Evolutionary conservation across 1,140 invertebrate genomes (phyloP), one percentile per base, ranked within the genome.

Genomic region (Bombyx mandarina): DNA sequence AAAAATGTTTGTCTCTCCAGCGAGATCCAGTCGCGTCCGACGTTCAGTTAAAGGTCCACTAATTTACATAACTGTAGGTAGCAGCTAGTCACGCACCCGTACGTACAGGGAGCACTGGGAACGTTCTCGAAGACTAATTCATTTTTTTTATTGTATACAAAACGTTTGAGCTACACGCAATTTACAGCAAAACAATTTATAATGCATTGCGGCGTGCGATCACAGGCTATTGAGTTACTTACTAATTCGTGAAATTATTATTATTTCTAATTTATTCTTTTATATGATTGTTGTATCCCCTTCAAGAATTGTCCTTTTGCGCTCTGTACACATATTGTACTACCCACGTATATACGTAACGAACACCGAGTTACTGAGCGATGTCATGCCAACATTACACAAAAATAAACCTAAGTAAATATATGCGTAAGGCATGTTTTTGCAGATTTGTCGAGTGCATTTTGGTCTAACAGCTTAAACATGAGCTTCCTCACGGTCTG

Each of bases 371-470:
- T 43, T 44, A 6, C 22, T 44, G 43, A 65, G 65, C 77, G 77
- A 83, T 83, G 80, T 85, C 79, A 83, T 81, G 79, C 80, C 82
- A 83, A 80, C 71, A 62, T 9, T n/a, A 53, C 35, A 22, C 12
- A 10, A 48, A 48, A 12, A 18, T 56, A 26, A 10, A 46, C 26
- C 26, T 35, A 35, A 35, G 8, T 42, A 7, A n/a, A 10, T 48
- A 35, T 51, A 18, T 43, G 9, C 69, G 50, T 84, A 82, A 84
- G 77, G 82, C 82, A 85, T 85, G 82, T 78, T 85, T 75, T 83
- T 76, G 57, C 58, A 60, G 58, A 54, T 60, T 69, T 75, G 2
- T 35, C 26, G 66, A 67, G 54, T 67, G 69, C 74, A 71, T 74
- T 71, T 74, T 77, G 69, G 65, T 62, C 64, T 82, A 80, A 82